Evolutionary conservation across 2,113 vertebrate genomes (phyloP), one percentile per base, ranked within the genome.

Genomic region (Macquaria ambigua): DNA sequence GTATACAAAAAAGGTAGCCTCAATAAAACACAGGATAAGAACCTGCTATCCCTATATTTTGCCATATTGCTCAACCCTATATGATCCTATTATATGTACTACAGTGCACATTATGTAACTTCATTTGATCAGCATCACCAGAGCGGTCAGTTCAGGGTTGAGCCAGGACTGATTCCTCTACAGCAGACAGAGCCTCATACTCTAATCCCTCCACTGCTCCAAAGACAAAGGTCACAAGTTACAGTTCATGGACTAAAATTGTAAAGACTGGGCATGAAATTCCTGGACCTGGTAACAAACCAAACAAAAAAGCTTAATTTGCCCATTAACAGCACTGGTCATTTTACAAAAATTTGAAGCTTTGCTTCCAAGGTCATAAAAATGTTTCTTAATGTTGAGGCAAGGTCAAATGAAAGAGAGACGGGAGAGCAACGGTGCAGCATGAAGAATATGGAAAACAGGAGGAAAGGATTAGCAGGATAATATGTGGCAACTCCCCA

Each of bases 401-500:
- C 11, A 55, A 34, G 55, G 20, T 72, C 72, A 55, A 48, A 2
- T 46, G 34, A 82, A 52, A 68, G n/a, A 53, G 18, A 48, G 37
- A 80, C 6, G 12, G 21, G 43, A 78, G 37, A 74, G 69, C 61
- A 79, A 69, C 75, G 68, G 59, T 16, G 25, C 2, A 28, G 67
- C 55, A 21, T 39, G 16, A 52, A 39, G 31, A 75, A 70, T 28
- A 75, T 64, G 48, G 59, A 53, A 72, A 70, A 83, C 53, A 56
- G 66, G 48, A 80, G 48, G 11, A 74, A 74, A 43, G 46, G 23
- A 77, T 74, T 77, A 52, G 48, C 7, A n/a, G 37, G 50, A 84
- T 66, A 73, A 73, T 25, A 64, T 41, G 37, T 37, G 28, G 25
- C 62, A 56, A 23, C 28, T 20, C 12, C 37, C 79, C 9, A 25